Conservation (phyloP, 1,140 invertebrate genomes). For the Neoseiulus cucumeris region DNA sequence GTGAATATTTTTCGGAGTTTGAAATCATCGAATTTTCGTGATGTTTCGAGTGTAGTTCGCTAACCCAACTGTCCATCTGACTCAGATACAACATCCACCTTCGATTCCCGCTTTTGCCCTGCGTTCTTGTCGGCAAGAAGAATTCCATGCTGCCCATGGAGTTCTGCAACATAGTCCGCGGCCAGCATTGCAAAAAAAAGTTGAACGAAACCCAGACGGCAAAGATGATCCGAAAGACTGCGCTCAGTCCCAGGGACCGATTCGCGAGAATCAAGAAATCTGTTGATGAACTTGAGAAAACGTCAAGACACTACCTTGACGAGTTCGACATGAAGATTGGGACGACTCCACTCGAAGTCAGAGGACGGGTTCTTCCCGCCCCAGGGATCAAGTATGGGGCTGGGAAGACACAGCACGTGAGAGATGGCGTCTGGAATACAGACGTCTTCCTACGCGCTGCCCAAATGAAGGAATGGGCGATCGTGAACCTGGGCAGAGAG, state of each 20-base stretch:
- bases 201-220: slow-evolving; percentile 16
- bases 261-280: slow-evolving; percentile 19
- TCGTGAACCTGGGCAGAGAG: background rate
- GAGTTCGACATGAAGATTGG: slow-evolving; percentile 21
- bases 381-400: slow-evolving; percentile 15
- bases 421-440: background rate
- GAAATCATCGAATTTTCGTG: too few species aligned
- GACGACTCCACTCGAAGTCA: slow-evolving; percentile 14
- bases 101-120: slow-evolving; percentile 23
- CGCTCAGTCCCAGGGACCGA: slow-evolving; percentile 20
- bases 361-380: slow-evolving; percentile 18
- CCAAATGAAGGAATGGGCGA: background rate
- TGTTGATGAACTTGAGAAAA: slow-evolving; percentile 15
- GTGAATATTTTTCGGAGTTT: too few species aligned
- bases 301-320: slow-evolving; percentile 19
- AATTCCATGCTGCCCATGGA: slow-evolving; percentile 24
- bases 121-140: slow-evolving; percentile 22
- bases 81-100: slow-evolving; percentile 18
- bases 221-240: slow-evolving; percentile 21
- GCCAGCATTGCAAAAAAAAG: slow-evolving; percentile 21
- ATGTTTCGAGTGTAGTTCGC: too few species aligned
- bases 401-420: background rate
- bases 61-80: too few species aligned
- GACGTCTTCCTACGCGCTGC: background rate
- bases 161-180: slow-evolving; percentile 23